phyloP scores from a whole-genome alignment of 2,888 invertebrate species.

The Lasioglossum zephyrum region DNA sequence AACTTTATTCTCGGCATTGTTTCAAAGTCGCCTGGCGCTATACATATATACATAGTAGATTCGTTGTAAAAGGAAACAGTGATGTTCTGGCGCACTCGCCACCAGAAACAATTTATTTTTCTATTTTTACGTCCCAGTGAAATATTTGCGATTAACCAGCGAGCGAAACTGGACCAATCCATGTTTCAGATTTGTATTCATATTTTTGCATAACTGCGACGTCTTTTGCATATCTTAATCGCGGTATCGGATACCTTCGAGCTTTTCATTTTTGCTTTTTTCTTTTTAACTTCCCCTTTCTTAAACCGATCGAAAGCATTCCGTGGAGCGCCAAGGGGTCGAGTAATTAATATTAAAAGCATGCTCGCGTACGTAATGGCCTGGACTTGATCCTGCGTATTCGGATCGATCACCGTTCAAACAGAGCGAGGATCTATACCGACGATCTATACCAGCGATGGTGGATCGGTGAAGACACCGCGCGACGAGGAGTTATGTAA shows the following conservation, averaged over 20 bases:
- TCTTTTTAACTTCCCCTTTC: background rate
- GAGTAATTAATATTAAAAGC: constrained; percentile 15
- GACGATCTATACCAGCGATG: background rate
- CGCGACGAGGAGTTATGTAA: constrained; percentile 33
- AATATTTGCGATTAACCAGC: too few species aligned
- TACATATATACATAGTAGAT: too few species aligned
- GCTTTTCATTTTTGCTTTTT: background rate
- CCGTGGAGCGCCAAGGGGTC: background rate
- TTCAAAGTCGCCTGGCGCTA: background rate
- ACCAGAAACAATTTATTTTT: too few species aligned
- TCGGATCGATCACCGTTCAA: background rate
- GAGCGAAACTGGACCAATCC: too few species aligned
- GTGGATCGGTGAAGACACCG: background rate
- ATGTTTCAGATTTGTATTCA: background rate
- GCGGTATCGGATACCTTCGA: background rate
- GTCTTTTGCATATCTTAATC: too few species aligned
- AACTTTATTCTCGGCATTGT: background rate
- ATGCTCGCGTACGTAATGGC: background rate
- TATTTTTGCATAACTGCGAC: background rate
- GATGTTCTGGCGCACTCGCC: too few species aligned
- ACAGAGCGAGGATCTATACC: background rate
- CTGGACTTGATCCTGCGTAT: background rate
- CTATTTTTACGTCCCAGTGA: too few species aligned
- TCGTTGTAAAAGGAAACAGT: too few species aligned
- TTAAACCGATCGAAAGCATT: background rate